Conservation (phyloP, 1,140 invertebrate genomes). For the Trichonephila clavata region DNA sequence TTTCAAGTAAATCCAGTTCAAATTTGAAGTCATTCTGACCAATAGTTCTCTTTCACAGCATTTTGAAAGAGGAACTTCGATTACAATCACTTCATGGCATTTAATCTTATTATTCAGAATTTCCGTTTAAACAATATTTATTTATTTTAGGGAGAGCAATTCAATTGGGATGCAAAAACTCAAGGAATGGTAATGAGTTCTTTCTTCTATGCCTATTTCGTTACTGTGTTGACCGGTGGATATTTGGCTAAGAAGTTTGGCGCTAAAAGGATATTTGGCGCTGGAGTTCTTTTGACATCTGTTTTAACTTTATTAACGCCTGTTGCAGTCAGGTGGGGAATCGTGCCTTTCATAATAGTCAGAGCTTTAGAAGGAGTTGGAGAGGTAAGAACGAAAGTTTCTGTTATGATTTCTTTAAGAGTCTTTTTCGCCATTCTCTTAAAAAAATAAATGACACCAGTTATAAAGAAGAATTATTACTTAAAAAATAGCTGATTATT, state of each 20-base stretch:
- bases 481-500: no score
- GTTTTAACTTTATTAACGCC: slow-evolving; percentile 72
- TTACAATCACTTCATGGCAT: no score
- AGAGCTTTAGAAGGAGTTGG: slow-evolving; percentile 36
- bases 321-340: slow-evolving; percentile 31
- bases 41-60: no score
- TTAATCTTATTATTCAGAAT: no score
- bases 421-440: no score
- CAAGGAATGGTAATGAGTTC: slow-evolving; percentile 86
- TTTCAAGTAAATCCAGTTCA: no score
- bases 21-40: no score
- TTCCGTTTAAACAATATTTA: no score
- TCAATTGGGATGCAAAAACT: slow-evolving; percentile 75
- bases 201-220: slow-evolving; percentile 93
- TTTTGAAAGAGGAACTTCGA: no score
- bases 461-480: no score
- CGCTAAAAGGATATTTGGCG: slow-evolving; percentile 92
- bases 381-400: slow-evolving; percentile 3
- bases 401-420: no score
- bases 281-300: slow-evolving; percentile 77
- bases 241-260: slow-evolving; percentile 89
- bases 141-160: slow-evolving; percentile 23
- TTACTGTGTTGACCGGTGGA: slow-evolving; percentile 91
- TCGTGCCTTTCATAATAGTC: background rate
- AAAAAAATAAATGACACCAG: no score